A percentile compares a stretch with the other conserved stretches of the same genome.
These are phyloP conservation scores for Chaetodon trifasciatus DNA, from an alignment of 2,797 vertebrate genomes.

Conservation along the genomic window DNA sequence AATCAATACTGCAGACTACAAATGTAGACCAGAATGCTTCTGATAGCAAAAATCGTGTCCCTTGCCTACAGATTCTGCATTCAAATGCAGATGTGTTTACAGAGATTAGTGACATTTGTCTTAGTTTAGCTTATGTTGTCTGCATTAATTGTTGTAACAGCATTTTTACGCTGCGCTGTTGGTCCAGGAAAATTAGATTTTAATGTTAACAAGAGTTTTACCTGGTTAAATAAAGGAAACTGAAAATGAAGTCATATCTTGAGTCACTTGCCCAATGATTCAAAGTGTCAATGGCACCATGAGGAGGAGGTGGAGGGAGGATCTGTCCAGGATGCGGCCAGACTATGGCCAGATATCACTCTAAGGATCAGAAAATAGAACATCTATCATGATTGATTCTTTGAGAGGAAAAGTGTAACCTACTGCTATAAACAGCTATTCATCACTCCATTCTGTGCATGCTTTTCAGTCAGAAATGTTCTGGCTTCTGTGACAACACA, in stretches of 20 bases:
- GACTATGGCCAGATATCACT: slow-evolving; percentile 4
- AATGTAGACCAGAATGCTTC: too few species aligned
- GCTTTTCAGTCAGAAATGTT: slow-evolving; percentile 13
- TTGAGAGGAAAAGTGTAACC: slow-evolving; percentile 16
- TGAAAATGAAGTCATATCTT: not conserved
- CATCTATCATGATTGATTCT: slow-evolving; percentile 43
- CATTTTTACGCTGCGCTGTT: not conserved
- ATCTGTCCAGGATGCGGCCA: not conserved
- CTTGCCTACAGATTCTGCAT: too few species aligned
- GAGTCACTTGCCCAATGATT: not conserved
- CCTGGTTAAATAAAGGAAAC: slow-evolving; percentile 1
- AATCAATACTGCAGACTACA: too few species aligned
- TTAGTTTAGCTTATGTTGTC: not conserved
- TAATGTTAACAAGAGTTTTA: not conserved
- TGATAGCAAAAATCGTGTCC: too few species aligned
- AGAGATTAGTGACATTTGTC: too few species aligned
- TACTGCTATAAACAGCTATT: slow-evolving; percentile 45
- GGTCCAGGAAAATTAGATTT: not conserved
- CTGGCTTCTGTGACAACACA: not conserved
- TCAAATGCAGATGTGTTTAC: too few species aligned
- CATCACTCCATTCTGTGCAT: slow-evolving; percentile 1
- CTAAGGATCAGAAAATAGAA: slow-evolving; percentile 16
- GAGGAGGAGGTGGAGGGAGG: not conserved
- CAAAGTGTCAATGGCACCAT: not conserved
- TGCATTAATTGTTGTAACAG: not conserved